Conservation (phyloP, 2,888 invertebrate species). For the Brachylomia viminalis region DNA sequence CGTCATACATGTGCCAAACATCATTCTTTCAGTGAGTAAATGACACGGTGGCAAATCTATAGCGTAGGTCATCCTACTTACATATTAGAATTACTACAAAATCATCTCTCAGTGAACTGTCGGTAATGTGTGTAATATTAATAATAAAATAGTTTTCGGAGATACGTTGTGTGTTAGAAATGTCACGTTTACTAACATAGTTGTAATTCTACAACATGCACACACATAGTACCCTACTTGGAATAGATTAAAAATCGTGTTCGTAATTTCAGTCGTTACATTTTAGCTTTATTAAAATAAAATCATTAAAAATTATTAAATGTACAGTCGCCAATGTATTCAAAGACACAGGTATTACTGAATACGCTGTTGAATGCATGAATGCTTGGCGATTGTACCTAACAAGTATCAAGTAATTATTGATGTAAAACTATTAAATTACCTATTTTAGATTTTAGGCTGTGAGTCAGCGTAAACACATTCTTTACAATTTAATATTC, state of each 20-base stretch:
- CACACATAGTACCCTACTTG: conserved; percentile 77
- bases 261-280: conserved; percentile 82
- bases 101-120: conserved; percentile 60
- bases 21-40: conserved; percentile 68
- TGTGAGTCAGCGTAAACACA: conserved; percentile 88
- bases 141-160: conserved; percentile 75
- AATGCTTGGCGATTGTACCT: conserved; percentile 67
- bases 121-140: conserved; percentile 65
- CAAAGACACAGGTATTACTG: conserved; percentile 46
- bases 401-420: conserved; percentile 81
- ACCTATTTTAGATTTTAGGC: conserved; percentile 88
- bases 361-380: conserved; percentile 29
- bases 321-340: conserved; percentile 65
- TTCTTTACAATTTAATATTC: conserved; percentile 88
- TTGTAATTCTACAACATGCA: conserved; percentile 78
- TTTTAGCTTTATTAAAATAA: conserved; percentile 78
- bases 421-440: conserved; percentile 78
- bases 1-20: conserved; percentile 81
- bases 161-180: conserved; percentile 79
- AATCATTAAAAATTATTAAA: conserved; percentile 63
- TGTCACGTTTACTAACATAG: conserved; percentile 78
- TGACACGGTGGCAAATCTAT: conserved; percentile 73
- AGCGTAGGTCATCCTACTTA: conserved; percentile 61
- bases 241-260: conserved; percentile 83
- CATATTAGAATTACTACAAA: conserved; percentile 58